Conservation (phyloP, 2,113 vertebrate genomes). For the Aythya baeri region DNA sequence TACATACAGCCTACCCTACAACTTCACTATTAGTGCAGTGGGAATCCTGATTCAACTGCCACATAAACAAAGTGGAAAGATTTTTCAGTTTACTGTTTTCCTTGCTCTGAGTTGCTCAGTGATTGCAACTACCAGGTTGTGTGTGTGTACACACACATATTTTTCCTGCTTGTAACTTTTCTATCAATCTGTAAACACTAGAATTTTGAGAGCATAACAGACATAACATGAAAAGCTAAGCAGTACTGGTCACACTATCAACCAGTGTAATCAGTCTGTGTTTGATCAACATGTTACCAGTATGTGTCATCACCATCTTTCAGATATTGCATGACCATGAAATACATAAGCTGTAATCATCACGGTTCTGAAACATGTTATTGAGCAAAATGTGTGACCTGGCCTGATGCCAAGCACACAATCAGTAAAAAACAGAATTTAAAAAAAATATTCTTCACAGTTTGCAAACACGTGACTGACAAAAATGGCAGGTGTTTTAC, state of each 20-base stretch:
- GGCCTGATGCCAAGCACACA: not conserved
- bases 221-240: not conserved
- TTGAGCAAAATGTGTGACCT: not conserved
- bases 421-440: not conserved
- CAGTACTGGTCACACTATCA: not conserved
- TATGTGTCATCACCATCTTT: not conserved
- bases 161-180: not conserved
- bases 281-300: not conserved
- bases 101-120: not conserved
- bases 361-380: not conserved
- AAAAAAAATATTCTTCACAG: not conserved
- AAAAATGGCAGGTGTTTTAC: not conserved
- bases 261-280: not conserved
- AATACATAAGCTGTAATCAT: not conserved
- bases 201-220: not conserved
- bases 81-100: not conserved
- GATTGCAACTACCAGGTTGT: not conserved
- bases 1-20: not conserved
- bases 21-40: not conserved
- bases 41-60: not conserved
- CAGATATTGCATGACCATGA: not conserved
- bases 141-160: not conserved
- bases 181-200: not conserved
- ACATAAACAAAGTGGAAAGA: not conserved
- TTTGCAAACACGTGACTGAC: not conserved